Evolutionary conservation across 2,888 invertebrate genomes (phyloP).

Genomic region (Acanthosepion esculentum): DNA sequence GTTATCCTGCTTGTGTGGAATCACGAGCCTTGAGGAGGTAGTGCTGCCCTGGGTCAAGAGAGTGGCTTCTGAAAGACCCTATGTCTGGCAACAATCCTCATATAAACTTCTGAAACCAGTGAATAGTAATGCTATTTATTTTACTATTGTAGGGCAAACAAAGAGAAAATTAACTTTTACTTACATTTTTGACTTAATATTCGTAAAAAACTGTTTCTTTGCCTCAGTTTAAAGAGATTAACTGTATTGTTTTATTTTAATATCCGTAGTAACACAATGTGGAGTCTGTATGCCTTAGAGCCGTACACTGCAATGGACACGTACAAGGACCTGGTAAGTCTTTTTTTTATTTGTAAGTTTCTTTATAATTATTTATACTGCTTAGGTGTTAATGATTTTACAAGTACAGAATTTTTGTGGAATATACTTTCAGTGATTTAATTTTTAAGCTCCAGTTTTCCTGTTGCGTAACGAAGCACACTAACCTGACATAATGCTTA

Average conservation of each 20-base stretch:
- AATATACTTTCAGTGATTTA: background rate
- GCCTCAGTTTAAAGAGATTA: background rate
- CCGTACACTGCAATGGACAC: constrained; percentile 81
- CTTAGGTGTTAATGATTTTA: background rate
- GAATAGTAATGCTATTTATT: too few relatives aligned
- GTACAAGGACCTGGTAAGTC: constrained; percentile 80
- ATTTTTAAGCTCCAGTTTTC: background rate
- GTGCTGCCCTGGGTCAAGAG: too few relatives aligned
- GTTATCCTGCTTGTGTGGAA: too few relatives aligned
- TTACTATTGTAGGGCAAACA: background rate
- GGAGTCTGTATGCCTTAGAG: constrained; percentile 85
- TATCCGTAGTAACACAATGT: constrained; percentile 66
- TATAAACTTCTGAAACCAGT: too few relatives aligned
- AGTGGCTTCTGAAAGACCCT: too few relatives aligned
- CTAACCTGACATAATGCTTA: background rate
- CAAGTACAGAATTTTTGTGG: too few relatives aligned
- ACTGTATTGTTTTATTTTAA: background rate
- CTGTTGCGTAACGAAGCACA: background rate
- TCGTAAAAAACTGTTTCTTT: background rate
- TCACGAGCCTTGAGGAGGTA: too few relatives aligned
- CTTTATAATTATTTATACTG: background rate
- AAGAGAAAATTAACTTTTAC: background rate
- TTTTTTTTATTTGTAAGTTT: background rate
- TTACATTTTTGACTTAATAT: background rate
- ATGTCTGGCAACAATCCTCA: too few relatives aligned